These are phyloP conservation scores for Polylopha cassiicola DNA, from an alignment of 2,888 invertebrate genomes.

Conservation along the genomic window DNA sequence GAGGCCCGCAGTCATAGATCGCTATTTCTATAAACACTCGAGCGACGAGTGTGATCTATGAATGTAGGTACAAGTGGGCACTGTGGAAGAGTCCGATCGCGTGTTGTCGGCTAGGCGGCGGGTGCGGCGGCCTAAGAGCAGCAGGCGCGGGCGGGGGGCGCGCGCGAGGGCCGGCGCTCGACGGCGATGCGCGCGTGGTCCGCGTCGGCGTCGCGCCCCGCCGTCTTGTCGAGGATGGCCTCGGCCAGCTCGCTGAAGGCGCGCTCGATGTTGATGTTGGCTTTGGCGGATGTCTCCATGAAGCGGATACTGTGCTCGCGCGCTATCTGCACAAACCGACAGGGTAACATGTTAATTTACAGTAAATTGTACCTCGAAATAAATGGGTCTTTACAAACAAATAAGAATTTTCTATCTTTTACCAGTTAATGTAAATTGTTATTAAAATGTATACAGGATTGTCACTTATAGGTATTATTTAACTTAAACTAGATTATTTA, in stretches of 20 bases:
- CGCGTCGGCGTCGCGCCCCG: slow-evolving; percentile 86
- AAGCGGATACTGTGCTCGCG: slow-evolving; percentile 96
- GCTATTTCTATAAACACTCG: no score
- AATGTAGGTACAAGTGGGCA: background rate
- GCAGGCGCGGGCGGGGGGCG: slow-evolving; percentile 76
- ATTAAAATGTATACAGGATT: no score
- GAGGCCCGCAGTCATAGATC: no score
- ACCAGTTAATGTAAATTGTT: no score
- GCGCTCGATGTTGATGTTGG: slow-evolving; percentile 96
- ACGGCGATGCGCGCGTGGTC: slow-evolving; percentile 77
- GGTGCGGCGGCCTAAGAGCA: slow-evolving; percentile 47
- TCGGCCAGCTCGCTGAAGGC: slow-evolving; percentile 97
- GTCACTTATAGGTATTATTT: no score
- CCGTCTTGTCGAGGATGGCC: slow-evolving; percentile 95
- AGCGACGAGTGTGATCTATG: no score
- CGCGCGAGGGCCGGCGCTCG: slow-evolving; percentile 82
- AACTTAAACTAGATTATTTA: no score
- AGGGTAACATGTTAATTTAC: no score
- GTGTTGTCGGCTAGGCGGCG: slow-evolving; percentile 2
- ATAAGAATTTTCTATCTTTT: no score
- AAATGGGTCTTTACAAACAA: no score
- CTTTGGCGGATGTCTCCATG: slow-evolving; percentile 98
- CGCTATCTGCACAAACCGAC: slow-evolving; percentile 83
- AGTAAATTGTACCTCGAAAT: no score
- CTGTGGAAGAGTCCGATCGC: background rate